Base-by-base conservation (phyloP, 2,797 vertebrate species). In the Melanotaenia boesemani region DNA sequence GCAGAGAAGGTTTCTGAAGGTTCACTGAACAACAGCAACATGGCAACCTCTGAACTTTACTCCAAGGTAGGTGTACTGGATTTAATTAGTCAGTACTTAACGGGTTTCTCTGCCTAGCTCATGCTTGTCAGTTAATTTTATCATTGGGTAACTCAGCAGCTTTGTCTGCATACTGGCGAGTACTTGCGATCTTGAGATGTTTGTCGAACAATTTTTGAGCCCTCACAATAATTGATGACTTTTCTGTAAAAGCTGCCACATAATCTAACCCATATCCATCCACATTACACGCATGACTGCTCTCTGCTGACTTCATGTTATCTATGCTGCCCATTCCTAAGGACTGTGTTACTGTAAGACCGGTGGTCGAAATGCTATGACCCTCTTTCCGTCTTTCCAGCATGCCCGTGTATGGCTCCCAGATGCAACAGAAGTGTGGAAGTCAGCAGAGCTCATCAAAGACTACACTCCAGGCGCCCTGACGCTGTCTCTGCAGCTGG, bases 401-500 rank as follows among this genome's bases (percentile, higher is more conserved):
- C 91, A 91, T 93, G 96, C 96, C 86, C 95, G 97, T 76, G 97
- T 99, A 65, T 99, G 98, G 98, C 96, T 99, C 79, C 96, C 97
- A 80, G 96, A 99, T 91, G 90, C 95, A 11, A 94, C 93, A 61
- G 95, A 97, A 37, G 97, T 99, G 39, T 99, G 98, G 98, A 97
- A 94, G 84, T 96, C 98, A 78, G 98, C 98, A 78, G 96, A 97
- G 82, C 93, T 99, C 56, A 91, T 95, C 80, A 96, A 90, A 91
- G 96, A 97, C 89, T 98, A 97, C 89, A 94, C 91, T 63, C 94
- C 96, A 32, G 97, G 96, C 56, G 96, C 98, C 89, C 88, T 91
- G 77, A 92, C 93, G 22, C 95, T 99, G 44, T 91, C 92, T 26
- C 94, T 99, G 73, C 95, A 90, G 72, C 94, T 98, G 20, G 97